A percentile compares a stretch with the other conserved stretches of the same genome.
phyloP scores from a whole-genome alignment of 2,797 vertebrate genomes.

The Micrastur ruficollis region DNA sequence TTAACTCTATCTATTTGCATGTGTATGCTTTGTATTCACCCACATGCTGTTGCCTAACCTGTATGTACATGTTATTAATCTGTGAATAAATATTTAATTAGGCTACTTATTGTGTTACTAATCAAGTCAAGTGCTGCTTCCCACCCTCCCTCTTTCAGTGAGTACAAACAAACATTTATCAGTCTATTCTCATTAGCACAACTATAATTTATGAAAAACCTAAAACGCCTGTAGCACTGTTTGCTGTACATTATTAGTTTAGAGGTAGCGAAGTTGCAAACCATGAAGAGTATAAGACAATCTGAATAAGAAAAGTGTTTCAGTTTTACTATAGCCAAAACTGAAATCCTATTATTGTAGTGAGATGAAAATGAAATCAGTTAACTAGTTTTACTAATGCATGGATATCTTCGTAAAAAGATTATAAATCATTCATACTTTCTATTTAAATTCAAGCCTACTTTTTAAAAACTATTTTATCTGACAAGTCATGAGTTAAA shows the following conservation, averaged over 20 bases:
- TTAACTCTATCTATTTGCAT: constrained; percentile 63
- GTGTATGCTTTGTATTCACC: constrained; percentile 63
- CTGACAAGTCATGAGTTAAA: neutral
- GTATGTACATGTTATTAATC: constrained; percentile 70
- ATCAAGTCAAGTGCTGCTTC: constrained; percentile 72
- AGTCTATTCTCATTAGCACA: constrained; percentile 69
- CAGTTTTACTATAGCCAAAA: neutral
- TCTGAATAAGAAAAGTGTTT: neutral
- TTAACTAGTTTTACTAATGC: neutral
- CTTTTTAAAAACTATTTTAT: neutral
- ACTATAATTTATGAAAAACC: constrained; percentile 68
- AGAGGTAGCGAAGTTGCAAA: constrained; percentile 31
- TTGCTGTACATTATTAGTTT: constrained; percentile 56
- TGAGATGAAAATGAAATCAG: neutral
- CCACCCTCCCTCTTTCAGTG: constrained; percentile 64
- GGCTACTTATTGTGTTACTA: constrained; percentile 71
- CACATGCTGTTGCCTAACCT: constrained; percentile 69
- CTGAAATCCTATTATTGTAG: neutral
- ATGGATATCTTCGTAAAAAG: neutral
- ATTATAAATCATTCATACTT: neutral
- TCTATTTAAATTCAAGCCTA: neutral
- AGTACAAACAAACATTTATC: constrained; percentile 70
- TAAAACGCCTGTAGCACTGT: constrained; percentile 34
- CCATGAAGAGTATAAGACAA: neutral
- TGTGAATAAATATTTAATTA: constrained; percentile 75